These are phyloP conservation scores for Catharus fuscescens DNA, from an alignment of 2,113 vertebrate genomes.

Conservation along the genomic window DNA sequence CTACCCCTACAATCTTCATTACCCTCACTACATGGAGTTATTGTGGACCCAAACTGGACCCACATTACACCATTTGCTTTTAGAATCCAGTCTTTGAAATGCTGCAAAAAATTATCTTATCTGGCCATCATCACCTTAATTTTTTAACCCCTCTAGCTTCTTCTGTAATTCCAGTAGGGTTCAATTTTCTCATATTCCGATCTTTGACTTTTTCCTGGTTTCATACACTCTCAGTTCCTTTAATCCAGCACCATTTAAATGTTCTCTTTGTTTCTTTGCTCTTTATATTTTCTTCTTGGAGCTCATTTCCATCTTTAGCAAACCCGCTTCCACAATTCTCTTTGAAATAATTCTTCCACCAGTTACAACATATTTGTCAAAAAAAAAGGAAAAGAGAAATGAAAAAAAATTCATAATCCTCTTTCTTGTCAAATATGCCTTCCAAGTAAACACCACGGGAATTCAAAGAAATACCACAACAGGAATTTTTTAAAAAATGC, in stretches of 20 bases:
- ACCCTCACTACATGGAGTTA: neutral
- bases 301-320: neutral
- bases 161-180: neutral
- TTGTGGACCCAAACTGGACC: neutral
- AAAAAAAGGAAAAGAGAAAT: neutral
- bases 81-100: neutral
- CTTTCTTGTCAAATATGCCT: neutral
- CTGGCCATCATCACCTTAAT: neutral
- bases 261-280: neutral
- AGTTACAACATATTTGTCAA: neutral
- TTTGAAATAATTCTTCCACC: neutral
- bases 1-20: neutral
- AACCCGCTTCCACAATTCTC: neutral
- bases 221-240: neutral
- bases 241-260: neutral
- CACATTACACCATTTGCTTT: neutral
- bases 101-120: neutral
- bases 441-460: neutral
- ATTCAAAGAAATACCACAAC: neutral
- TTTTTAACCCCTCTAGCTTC: neutral
- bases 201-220: neutral
- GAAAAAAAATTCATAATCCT: neutral
- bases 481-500: neutral
- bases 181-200: neutral
- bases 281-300: neutral